phyloP scores from a whole-genome alignment of 2,888 invertebrate genomes.

The Cetonia aurata region DNA sequence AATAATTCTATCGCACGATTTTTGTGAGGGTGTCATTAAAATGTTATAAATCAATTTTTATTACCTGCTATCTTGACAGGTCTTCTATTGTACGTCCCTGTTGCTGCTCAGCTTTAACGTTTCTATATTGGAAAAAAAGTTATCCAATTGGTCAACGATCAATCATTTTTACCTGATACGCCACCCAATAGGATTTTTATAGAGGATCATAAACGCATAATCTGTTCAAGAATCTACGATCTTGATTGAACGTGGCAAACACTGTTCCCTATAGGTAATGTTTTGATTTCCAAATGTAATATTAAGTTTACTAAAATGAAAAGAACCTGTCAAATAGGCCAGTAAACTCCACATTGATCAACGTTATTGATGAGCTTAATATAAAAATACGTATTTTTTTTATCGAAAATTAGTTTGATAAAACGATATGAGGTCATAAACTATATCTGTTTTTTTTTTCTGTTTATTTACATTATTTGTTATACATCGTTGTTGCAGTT shows the following conservation, averaged over 20 bases:
- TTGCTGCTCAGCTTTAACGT: no score
- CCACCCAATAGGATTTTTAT: slow-evolving; percentile 6
- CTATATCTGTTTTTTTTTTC: background rate
- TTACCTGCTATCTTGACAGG: slow-evolving; percentile 29
- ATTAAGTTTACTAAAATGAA: no score
- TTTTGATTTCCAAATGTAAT: no score
- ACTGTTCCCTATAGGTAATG: no score
- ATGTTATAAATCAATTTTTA: slow-evolving; percentile 26
- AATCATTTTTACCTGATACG: slow-evolving; percentile 13
- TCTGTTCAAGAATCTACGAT: background rate
- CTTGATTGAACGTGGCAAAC: no score
- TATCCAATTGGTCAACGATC: slow-evolving; percentile 23
- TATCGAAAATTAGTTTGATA: no score
- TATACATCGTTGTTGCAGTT: background rate
- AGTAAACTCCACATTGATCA: no score
- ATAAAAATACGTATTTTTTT: no score
- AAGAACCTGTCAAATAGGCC: no score
- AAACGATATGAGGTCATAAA: no score
- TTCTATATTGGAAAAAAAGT: slow-evolving; percentile 7
- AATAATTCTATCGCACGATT: no score
- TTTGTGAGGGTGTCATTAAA: slow-evolving; percentile 22
- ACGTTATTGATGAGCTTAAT: no score
- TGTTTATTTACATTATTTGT: background rate
- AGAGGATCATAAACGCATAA: slow-evolving; percentile 7
- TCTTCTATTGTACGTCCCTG: background rate